Evolutionary conservation across 2,888 invertebrate species (phyloP), one percentile per base, ranked within the genome.

Genomic region (Embidobia sp.): DNA sequence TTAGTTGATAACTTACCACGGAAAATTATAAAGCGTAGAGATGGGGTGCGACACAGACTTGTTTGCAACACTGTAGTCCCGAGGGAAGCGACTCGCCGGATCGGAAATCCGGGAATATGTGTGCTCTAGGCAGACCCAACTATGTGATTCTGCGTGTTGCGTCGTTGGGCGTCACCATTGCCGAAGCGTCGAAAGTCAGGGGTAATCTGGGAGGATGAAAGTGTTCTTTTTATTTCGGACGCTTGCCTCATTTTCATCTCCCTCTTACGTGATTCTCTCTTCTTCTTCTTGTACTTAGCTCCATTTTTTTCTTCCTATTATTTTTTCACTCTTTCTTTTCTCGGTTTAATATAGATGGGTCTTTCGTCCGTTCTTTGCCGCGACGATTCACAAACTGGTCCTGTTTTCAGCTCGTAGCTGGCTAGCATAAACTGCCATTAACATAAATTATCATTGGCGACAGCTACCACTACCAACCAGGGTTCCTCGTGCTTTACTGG

Each of bases 401-500:
- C 81, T 82, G 80, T 73, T 79, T 81, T 80, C 78, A 81, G 72
- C 79, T 77, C 63, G 61, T 69, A 78, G 74, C 76, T 78, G 79
- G 81, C 79, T 86, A 84, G 83, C 85, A 85, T 84, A 83, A 86
- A 85, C 85, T 83, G 85, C 87, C 88, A 89, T 90, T 89, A 89
- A 87, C 89, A 90, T 90, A 90, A 92, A 92, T 92, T 92, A 92
- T 92, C 91, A 90, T 91, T 90, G 91, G 91, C 91, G 92, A 92
- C 92, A 91, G 92, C 91, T 88, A 86, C 86, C 81, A 85, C 86
- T 81, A 85, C 85, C 55, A 70, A 85, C 85, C 55, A 70, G 48
- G 33, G 61, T 63, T 69, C 59, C 63, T 67, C 29, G 59, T 69
- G 70, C 74, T 64, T 69, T 74, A 55, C 73, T 61, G 72, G 72